Conservation (phyloP, 1,140 invertebrate species). For the Nasonia vitripennis region DNA sequence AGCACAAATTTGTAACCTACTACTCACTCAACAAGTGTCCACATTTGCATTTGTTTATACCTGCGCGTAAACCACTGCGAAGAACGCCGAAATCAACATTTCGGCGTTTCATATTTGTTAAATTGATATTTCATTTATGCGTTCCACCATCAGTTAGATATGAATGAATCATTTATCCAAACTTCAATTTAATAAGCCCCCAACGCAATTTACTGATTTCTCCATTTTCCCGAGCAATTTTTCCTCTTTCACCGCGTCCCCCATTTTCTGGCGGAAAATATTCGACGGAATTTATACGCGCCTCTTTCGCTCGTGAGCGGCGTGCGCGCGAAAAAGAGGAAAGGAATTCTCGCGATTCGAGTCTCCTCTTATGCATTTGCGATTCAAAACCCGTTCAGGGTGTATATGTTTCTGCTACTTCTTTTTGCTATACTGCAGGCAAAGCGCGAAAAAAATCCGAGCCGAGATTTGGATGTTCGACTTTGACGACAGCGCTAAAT, state of each 20-base stretch:
- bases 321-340: background rate
- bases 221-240: constrained; percentile 1
- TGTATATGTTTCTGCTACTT: background rate
- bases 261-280: constrained; percentile 1
- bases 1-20: too few relatives aligned
- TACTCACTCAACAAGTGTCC: too few relatives aligned
- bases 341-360: constrained; percentile 16
- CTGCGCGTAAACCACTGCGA: too few relatives aligned
- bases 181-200: background rate
- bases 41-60: too few relatives aligned
- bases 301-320: background rate
- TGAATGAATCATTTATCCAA: background rate
- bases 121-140: too few relatives aligned
- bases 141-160: background rate
- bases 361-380: constrained; percentile 13
- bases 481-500: constrained; percentile 6
- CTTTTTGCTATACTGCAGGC: background rate
- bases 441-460: background rate
- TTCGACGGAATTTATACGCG: constrained; percentile 27
- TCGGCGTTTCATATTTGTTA: too few relatives aligned
- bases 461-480: background rate
- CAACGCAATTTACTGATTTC: background rate
- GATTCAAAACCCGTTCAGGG: constrained; percentile 36
- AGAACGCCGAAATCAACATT: too few relatives aligned
- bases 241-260: background rate